phyloP scores from a whole-genome alignment of 2,888 invertebrate genomes.

The Hypsopygia costalis region DNA sequence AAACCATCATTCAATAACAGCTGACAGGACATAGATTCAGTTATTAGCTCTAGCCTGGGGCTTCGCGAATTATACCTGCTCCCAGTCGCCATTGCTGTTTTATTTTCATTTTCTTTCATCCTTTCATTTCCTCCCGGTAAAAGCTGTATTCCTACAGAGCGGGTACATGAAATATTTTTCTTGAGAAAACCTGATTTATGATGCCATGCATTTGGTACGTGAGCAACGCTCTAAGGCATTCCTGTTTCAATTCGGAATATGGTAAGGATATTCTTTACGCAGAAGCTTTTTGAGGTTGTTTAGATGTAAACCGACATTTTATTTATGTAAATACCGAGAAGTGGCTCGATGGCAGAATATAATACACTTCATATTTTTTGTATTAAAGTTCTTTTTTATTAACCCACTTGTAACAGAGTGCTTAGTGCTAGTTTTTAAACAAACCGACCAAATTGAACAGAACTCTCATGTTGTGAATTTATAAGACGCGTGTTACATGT shows the following conservation, averaged over 20 bases:
- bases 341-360: too few species aligned
- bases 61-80: not conserved
- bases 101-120: conserved; percentile 16
- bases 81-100: conserved; percentile 9
- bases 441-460: too few species aligned
- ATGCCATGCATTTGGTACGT: conserved; percentile 18
- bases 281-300: not conserved
- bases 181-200: conserved; percentile 23
- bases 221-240: conserved; percentile 16
- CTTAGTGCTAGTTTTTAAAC: too few species aligned
- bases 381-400: too few species aligned
- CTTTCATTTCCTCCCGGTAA: conserved; percentile 19
- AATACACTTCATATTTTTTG: too few species aligned
- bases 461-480: too few species aligned
- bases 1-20: not conserved
- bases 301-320: not conserved
- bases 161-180: conserved; percentile 23
- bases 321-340: not conserved
- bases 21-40: conserved; percentile 14
- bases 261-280: conserved; percentile 9
- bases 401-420: too few species aligned
- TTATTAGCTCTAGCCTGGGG: conserved; percentile 11
- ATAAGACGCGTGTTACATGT: too few species aligned
- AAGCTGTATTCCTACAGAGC: conserved; percentile 10
- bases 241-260: conserved; percentile 13